Conservation (phyloP, 2,797 vertebrate species). For the Gymnodraco acuticeps region DNA sequence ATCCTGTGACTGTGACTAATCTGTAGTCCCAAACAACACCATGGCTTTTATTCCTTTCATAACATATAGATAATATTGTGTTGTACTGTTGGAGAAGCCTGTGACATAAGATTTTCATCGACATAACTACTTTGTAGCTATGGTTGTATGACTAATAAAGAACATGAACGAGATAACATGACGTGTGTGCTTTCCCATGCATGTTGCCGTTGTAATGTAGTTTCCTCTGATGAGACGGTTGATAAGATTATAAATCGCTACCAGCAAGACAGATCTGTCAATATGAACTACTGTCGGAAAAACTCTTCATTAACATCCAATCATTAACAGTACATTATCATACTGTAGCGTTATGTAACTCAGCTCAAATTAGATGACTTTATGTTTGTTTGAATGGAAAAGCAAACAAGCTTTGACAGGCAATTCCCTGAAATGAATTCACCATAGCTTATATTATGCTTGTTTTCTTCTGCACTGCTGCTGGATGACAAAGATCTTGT, state of each 20-base stretch:
- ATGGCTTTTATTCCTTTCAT: slow-evolving; percentile 8
- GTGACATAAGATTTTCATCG: no score
- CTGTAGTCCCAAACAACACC: not conserved
- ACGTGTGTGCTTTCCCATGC: not conserved
- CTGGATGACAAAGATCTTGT: slow-evolving; percentile 60
- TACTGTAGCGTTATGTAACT: slow-evolving; percentile 28
- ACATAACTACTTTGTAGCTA: no score
- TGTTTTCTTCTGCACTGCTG: slow-evolving; percentile 37
- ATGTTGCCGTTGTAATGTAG: slow-evolving; percentile 4
- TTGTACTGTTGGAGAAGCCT: no score
- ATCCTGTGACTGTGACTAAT: not conserved
- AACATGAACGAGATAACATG: not conserved
- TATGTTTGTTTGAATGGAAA: slow-evolving; percentile 38
- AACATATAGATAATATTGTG: not conserved
- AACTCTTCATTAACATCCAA: slow-evolving; percentile 30
- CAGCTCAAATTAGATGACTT: slow-evolving; percentile 31
- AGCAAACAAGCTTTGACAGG: slow-evolving; percentile 34
- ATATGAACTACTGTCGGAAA: slow-evolving; percentile 17
- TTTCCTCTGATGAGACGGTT: slow-evolving; percentile 18
- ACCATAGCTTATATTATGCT: not conserved
- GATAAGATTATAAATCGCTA: slow-evolving; percentile 33
- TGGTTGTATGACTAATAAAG: no score
- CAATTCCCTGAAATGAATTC: slow-evolving; percentile 7
- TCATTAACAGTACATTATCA: slow-evolving; percentile 28
- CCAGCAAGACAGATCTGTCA: slow-evolving; percentile 11